phyloP scores from a whole-genome alignment of 2,888 invertebrate genomes.

The Flabesymbios commensalis region DNA sequence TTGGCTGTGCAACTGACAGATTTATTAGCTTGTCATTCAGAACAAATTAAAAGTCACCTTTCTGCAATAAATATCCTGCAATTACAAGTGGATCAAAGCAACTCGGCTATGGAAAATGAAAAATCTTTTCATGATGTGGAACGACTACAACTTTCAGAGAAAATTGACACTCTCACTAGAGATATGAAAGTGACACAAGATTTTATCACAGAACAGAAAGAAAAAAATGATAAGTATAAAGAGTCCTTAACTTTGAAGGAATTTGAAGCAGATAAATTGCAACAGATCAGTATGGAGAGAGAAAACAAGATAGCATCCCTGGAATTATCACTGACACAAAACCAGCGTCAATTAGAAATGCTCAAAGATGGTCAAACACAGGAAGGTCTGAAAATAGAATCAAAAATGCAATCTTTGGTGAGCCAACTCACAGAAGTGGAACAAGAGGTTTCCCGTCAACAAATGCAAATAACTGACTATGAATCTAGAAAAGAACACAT shows the following conservation, averaged over 20 bases:
- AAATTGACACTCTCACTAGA: background rate
- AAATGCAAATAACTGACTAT: background rate
- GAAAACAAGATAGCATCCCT: background rate
- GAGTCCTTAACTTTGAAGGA: background rate
- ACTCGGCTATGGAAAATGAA: background rate
- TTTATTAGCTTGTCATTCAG: too few species aligned
- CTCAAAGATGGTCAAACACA: background rate
- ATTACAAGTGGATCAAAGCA: background rate
- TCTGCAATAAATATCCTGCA: background rate
- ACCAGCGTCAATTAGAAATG: background rate
- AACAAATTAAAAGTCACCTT: too few species aligned
- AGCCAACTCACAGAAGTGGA: constrained; percentile 46
- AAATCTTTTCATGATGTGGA: background rate
- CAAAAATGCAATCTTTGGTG: constrained; percentile 42
- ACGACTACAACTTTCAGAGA: background rate
- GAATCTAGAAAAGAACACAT: background rate
- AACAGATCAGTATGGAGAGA: background rate
- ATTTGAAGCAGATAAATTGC: background rate
- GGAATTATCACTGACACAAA: background rate
- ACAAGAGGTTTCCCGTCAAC: constrained; percentile 29
- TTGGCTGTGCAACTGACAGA: too few species aligned
- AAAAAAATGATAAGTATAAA: background rate
- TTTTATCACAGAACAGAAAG: background rate
- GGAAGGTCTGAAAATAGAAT: background rate
- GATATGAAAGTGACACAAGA: background rate